Evolutionary conservation across 1,140 invertebrate genomes (phyloP).

Genomic region (Lepeophtheirus salmonis): DNA sequence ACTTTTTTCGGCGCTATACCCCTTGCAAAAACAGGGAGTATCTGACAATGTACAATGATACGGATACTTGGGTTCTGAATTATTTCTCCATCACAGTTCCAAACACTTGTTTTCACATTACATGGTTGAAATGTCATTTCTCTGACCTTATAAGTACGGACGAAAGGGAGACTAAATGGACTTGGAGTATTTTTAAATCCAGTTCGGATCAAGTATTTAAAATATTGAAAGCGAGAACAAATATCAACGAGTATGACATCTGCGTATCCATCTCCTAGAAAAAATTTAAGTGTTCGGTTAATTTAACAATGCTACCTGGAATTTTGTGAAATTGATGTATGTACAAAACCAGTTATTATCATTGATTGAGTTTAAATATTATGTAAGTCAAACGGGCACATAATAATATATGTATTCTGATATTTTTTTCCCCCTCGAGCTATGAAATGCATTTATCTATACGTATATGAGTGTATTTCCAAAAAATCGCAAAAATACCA

Average conservation of each 20-base stretch:
- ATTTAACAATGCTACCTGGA: no score
- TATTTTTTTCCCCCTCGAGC: no score
- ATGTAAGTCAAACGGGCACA: no score
- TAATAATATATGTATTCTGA: no score
- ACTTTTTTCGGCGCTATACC: neutral
- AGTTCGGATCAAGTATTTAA: constrained; percentile 40
- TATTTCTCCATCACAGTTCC: constrained; percentile 1
- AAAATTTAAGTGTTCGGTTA: no score
- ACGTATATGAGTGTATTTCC: no score
- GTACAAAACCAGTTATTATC: no score
- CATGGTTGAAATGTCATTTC: neutral
- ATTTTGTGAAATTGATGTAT: no score
- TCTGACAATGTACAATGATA: neutral
- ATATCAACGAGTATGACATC: constrained; percentile 55
- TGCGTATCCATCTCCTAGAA: constrained; percentile 46
- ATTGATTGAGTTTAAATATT: no score
- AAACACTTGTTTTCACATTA: neutral
- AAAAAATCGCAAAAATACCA: no score
- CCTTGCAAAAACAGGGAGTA: neutral
- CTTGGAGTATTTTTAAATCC: constrained; percentile 21
- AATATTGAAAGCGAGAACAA: constrained; percentile 49
- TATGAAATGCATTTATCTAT: no score
- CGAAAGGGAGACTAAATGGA: neutral
- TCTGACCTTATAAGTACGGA: neutral
- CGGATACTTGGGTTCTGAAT: neutral